phyloP scores from a whole-genome alignment of 2,797 vertebrate species.

The Poecilia velifera region DNA sequence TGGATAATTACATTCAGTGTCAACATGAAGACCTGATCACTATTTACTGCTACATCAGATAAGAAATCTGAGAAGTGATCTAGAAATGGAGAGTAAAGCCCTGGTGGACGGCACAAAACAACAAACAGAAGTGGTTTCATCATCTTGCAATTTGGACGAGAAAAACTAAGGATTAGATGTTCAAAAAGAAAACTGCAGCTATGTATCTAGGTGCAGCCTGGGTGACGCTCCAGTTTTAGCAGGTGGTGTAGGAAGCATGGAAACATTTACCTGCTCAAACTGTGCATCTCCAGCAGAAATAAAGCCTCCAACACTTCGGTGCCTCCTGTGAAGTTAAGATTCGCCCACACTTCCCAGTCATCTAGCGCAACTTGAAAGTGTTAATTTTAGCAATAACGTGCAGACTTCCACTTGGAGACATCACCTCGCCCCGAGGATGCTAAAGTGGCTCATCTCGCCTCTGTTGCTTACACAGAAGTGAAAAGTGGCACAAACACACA shows the following conservation, averaged over 20 bases:
- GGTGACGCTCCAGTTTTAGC: neutral
- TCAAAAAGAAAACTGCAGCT: neutral
- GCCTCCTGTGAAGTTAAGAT: conserved; percentile 6
- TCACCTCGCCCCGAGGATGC: conserved; percentile 30
- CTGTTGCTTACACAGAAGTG: conserved; percentile 16
- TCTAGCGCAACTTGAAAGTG: conserved; percentile 26
- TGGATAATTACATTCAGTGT: no score
- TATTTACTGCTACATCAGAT: no score
- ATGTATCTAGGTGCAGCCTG: neutral
- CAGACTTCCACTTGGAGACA: neutral
- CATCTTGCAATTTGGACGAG: no score
- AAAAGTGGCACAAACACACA: conserved; percentile 15
- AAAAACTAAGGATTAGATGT: neutral
- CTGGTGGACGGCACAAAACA: no score
- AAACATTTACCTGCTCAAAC: conserved; percentile 2
- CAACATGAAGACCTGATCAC: no score
- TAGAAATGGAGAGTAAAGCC: neutral
- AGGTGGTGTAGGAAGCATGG: conserved; percentile 6
- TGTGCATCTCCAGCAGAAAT: conserved; percentile 8
- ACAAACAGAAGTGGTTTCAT: neutral
- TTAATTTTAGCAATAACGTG: conserved; percentile 39
- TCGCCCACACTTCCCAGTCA: conserved; percentile 31
- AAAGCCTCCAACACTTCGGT: neutral
- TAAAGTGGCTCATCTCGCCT: conserved; percentile 24
- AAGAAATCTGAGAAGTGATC: neutral